These are phyloP conservation scores for Carcinoscorpius rotundicauda DNA, from an alignment of 1,140 invertebrate genomes.

Conservation along the genomic window DNA sequence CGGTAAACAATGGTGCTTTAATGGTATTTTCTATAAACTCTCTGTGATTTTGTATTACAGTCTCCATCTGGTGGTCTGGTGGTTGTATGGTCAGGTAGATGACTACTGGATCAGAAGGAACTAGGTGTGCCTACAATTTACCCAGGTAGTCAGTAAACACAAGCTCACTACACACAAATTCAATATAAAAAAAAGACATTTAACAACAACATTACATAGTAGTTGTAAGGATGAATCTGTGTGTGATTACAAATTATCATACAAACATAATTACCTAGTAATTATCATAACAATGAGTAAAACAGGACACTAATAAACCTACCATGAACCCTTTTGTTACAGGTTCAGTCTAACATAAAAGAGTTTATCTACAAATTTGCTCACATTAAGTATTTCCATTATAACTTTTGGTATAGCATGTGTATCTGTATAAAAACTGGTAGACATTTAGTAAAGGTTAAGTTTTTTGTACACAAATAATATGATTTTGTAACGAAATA, in stretches of 20 bases:
- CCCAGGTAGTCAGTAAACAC: too few species aligned
- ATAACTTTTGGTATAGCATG: too few species aligned
- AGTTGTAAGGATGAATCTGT: not conserved
- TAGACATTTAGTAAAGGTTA: too few species aligned
- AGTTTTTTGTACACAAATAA: too few species aligned
- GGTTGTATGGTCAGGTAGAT: conserved; percentile 50
- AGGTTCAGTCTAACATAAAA: too few species aligned
- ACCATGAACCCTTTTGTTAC: too few species aligned
- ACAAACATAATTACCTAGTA: not conserved
- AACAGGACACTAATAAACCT: too few species aligned
- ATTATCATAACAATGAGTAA: not conserved
- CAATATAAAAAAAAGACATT: not conserved
- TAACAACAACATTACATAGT: not conserved
- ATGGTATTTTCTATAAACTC: conserved; percentile 68
- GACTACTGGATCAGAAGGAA: conserved; percentile 78
- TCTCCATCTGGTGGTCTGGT: conserved; percentile 44
- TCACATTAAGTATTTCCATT: too few species aligned
- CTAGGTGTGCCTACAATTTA: conserved; percentile 51
- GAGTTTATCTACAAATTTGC: too few species aligned
- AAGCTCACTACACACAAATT: too few species aligned
- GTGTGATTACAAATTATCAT: not conserved
- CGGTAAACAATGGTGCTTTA: conserved; percentile 51
- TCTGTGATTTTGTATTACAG: conserved; percentile 52
- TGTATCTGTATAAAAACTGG: too few species aligned
- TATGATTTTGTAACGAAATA: too few species aligned